Evolutionary conservation across 1,140 invertebrate genomes (phyloP).

Genomic region (Himalopsyche phryganea): DNA sequence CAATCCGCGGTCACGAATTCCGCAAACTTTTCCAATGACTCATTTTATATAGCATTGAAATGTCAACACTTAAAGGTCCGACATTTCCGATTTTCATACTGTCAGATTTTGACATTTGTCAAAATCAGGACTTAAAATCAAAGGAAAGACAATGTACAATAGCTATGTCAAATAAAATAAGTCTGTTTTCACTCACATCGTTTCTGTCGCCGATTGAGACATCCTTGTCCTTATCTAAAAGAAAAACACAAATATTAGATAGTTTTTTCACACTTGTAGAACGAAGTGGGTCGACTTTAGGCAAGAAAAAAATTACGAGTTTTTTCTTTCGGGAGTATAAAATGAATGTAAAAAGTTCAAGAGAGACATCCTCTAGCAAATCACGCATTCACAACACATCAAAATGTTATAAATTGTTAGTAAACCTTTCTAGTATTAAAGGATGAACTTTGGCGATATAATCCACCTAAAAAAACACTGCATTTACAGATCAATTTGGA

Average conservation of each 20-base stretch:
- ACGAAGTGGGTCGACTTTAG: slow-evolving; percentile 15
- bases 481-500: background rate
- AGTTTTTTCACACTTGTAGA: background rate
- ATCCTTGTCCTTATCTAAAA: slow-evolving; percentile 33
- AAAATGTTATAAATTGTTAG: too few relatives aligned
- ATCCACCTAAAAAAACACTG: too few relatives aligned
- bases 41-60: too few relatives aligned
- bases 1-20: too few relatives aligned
- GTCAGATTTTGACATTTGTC: background rate
- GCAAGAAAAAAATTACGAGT: background rate
- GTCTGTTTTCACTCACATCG: slow-evolving; percentile 27
- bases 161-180: background rate
- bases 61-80: too few relatives aligned
- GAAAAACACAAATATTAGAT: slow-evolving; percentile 6
- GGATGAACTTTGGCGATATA: background rate
- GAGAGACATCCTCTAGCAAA: too few relatives aligned
- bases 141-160: background rate
- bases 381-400: too few relatives aligned
- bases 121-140: background rate
- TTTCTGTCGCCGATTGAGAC: slow-evolving; percentile 25
- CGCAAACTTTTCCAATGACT: too few relatives aligned
- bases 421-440: background rate
- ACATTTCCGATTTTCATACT: background rate
- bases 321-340: background rate
- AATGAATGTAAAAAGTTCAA: background rate